A percentile compares a stretch with the other conserved stretches of the same genome.
Evolutionary conservation across 2,113 vertebrate species (phyloP).

Genomic region (Catagonus wagneri): DNA sequence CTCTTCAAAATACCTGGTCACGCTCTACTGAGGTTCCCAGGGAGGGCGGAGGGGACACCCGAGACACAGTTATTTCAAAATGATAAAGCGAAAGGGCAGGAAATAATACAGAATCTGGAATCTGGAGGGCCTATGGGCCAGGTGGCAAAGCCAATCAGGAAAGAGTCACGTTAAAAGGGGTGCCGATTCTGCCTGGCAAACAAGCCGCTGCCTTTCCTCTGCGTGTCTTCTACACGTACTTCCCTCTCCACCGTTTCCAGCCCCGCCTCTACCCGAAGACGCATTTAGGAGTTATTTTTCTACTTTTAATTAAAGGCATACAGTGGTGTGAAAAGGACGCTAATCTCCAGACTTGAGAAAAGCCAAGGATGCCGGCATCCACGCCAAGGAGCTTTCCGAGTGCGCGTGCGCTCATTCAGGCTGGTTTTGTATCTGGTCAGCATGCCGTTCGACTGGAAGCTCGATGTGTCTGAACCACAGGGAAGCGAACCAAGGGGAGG

Average conservation of each 20-base stretch:
- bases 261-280: background rate
- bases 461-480: conserved; percentile 27
- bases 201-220: background rate
- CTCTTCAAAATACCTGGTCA: background rate
- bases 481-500: conserved; percentile 46
- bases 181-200: background rate
- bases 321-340: background rate
- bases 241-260: background rate
- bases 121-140: background rate
- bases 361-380: background rate
- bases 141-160: background rate
- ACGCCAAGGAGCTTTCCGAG: background rate
- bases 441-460: conserved; percentile 50
- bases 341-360: conserved; percentile 22
- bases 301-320: conserved; percentile 41
- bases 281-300: background rate
- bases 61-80: background rate
- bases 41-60: rapidly evolving
- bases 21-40: background rate
- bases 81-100: background rate
- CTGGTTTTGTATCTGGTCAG: background rate
- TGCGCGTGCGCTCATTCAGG: background rate
- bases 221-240: background rate
- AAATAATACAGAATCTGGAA: background rate
- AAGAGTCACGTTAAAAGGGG: background rate